Percentiles rank a stretch among this genome's conserved stretches.
These are phyloP conservation scores for Ooceraea biroi DNA, from an alignment of 1,140 invertebrate genomes.

Conservation along the genomic window DNA sequence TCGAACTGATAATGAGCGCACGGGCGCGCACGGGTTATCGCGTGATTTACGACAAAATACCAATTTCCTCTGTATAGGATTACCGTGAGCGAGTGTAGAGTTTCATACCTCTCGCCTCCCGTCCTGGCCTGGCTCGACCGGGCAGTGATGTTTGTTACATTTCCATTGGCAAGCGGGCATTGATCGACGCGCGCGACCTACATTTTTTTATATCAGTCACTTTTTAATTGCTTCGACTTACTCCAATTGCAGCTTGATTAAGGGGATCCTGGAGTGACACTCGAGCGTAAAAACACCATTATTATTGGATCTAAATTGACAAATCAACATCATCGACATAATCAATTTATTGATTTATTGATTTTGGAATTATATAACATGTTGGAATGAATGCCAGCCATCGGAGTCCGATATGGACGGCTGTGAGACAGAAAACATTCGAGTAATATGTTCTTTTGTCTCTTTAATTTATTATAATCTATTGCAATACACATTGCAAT, in stretches of 20 bases:
- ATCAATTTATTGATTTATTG: no score
- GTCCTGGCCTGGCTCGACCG: not conserved
- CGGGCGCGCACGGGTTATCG: conserved; percentile 39
- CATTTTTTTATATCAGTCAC: conserved; percentile 57
- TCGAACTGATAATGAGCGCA: conserved; percentile 68
- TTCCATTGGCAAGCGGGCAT: conserved; percentile 50
- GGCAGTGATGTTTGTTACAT: conserved; percentile 46
- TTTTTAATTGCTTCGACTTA: conserved; percentile 59
- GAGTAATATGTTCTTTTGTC: no score
- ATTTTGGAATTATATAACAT: no score
- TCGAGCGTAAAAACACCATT: no score
- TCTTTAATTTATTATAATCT: no score
- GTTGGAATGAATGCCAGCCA: no score
- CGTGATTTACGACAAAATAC: conserved; percentile 63
- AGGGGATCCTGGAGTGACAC: no score
- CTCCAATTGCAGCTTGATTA: conserved; percentile 42
- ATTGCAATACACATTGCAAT: no score
- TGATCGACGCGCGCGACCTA: conserved; percentile 63
- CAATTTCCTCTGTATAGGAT: conserved; percentile 66
- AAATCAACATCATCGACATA: no score
- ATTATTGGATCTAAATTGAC: no score
- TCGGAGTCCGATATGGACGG: no score
- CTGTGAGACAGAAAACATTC: no score
- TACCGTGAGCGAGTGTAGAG: conserved; percentile 38
- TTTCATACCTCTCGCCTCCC: conserved; percentile 14